These are phyloP conservation scores for Peucedramus taeniatus DNA, from an alignment of 2,113 vertebrate species.

Conservation along the genomic window DNA sequence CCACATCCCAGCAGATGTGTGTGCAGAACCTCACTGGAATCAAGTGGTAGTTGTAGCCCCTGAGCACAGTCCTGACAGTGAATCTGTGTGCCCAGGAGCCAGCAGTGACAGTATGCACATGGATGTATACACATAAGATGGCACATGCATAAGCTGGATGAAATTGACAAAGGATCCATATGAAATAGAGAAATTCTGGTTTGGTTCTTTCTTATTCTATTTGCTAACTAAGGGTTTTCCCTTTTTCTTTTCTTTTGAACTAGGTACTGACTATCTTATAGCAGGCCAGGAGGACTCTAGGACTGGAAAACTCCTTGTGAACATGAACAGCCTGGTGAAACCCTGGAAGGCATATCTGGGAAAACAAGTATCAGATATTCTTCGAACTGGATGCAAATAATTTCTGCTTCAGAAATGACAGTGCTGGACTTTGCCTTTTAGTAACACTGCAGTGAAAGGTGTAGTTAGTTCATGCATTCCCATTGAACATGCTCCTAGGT, in stretches of 20 bases:
- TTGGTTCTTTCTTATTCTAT: not conserved
- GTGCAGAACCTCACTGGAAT: not conserved
- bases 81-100: not conserved
- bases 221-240: not conserved
- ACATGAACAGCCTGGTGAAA: slow-evolving; percentile 83
- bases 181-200: not conserved
- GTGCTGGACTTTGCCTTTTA: slow-evolving; percentile 38
- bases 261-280: slow-evolving; percentile 84
- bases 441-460: slow-evolving; percentile 32
- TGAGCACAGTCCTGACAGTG: not conserved
- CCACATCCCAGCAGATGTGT: not conserved
- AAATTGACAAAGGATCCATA: not conserved
- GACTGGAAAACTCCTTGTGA: slow-evolving; percentile 81
- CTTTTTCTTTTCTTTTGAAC: not conserved
- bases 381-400: slow-evolving; percentile 68
- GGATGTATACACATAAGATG: not conserved
- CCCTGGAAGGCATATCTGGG: slow-evolving; percentile 80
- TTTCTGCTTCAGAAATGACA: slow-evolving; percentile 14
- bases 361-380: slow-evolving; percentile 69
- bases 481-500: slow-evolving; percentile 6
- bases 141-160: not conserved
- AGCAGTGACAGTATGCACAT: not conserved
- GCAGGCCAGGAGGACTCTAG: slow-evolving; percentile 81
- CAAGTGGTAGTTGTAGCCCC: not conserved
- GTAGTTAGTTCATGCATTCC: slow-evolving; percentile 32